Percentiles rank a stretch among this genome's conserved stretches.
Evolutionary conservation across 1,140 invertebrate species (phyloP).

Genomic region (Oedothorax gibbosus): DNA sequence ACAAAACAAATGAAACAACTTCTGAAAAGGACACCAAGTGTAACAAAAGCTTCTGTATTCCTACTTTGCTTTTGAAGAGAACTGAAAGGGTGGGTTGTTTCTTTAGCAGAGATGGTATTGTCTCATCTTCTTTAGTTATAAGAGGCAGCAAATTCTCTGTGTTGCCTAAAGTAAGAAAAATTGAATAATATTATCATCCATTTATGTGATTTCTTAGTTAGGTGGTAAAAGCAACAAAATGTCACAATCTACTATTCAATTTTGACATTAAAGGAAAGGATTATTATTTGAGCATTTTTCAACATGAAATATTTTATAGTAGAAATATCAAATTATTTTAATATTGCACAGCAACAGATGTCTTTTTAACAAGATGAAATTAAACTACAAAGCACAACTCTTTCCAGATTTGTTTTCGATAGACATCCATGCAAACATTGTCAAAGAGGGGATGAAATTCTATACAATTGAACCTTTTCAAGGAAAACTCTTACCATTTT

Average conservation of each 20-base stretch:
- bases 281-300: not conserved
- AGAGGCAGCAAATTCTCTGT: conserved; percentile 29
- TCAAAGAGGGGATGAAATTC: no score
- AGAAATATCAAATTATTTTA: no score
- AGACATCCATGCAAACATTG: no score
- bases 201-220: not conserved
- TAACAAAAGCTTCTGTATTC: not conserved
- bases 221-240: not conserved
- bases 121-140: conserved; percentile 12
- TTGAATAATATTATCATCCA: not conserved
- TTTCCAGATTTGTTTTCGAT: no score
- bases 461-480: no score
- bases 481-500: no score
- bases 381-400: no score
- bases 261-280: not conserved
- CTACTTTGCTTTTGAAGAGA: conserved; percentile 3
- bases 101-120: conserved; percentile 10
- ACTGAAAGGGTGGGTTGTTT: conserved; percentile 25
- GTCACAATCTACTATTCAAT: not conserved
- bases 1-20: not conserved
- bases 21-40: not conserved
- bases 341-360: no score
- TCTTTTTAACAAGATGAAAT: no score
- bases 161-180: not conserved
- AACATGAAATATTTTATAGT: no score